phyloP scores from a whole-genome alignment of 2,797 vertebrate species.

The Limnodromus scolopaceus region DNA sequence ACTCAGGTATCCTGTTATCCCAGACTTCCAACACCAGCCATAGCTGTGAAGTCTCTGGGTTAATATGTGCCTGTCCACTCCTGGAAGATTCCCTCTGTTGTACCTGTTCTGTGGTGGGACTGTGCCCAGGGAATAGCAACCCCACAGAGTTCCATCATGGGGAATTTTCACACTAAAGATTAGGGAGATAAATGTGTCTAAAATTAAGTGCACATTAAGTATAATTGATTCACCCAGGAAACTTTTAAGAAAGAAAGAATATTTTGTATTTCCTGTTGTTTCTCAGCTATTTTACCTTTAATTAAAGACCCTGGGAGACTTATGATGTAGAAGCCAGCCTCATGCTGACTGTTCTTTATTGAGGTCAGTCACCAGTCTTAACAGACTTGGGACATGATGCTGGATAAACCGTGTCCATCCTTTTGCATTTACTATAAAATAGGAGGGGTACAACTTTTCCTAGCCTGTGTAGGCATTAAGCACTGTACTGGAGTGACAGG shows the following conservation, averaged over 20 bases:
- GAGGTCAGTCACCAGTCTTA: not conserved
- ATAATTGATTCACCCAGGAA: not conserved
- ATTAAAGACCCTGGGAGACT: not conserved
- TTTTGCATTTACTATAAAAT: not conserved
- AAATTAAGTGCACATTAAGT: not conserved
- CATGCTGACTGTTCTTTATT: not conserved
- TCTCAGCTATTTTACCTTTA: not conserved
- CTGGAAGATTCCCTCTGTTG: not conserved
- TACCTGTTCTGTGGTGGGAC: not conserved
- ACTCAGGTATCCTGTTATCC: fast-evolving
- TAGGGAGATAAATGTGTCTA: not conserved
- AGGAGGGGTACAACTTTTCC: not conserved
- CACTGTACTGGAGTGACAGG: not conserved
- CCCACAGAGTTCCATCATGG: not conserved
- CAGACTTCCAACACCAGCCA: fast-evolving
- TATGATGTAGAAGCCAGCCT: not conserved
- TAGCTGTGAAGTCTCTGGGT: not conserved
- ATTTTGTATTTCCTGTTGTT: not conserved
- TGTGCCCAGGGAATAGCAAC: not conserved
- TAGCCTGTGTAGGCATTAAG: not conserved
- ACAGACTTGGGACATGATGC: not conserved
- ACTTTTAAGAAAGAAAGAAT: not conserved
- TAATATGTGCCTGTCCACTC: not conserved
- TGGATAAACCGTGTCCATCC: not conserved
- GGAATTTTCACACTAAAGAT: not conserved